Base-by-base conservation (phyloP, 2,113 vertebrate genomes). In the Triplophysa dalaica region DNA sequence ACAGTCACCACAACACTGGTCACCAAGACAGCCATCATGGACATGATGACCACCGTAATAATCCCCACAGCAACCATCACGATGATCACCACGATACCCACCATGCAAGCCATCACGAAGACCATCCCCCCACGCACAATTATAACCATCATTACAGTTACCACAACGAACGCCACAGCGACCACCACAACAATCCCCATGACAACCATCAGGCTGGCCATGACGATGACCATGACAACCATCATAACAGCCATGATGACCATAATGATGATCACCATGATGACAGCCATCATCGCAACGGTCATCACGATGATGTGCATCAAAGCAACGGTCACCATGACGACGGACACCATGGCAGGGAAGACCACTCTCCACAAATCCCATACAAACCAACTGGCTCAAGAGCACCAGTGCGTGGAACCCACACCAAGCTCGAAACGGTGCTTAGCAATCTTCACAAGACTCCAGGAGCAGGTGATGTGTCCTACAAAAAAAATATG, bases 361-460 rank as follows among this genome's bases (percentile, higher is more conserved):
- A 58, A 54, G 38, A 78, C 14, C 45, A 83, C 12, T 84, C 70
- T 1, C 85, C 86, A 0, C 81, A 75, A 11, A 81, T 77, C 22
- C 80, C 87, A 8, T 52, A 67, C 48, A 91, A 91, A 66, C 87
- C 87, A 24, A 81, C 82, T 0, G 74, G 67, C 9, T 22, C 66
- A 1, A 73, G 78, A 79, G n/a, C n/a, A 24, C 65, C 70, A 5
- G 13, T 24, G 38, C 83, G 63, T 64, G 84, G 81, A 1, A 77
- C 82, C 0, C 87, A 91, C 82, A 77, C 54, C 82, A 93, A 94
- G 50, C 84, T 93, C 81, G 91, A 93, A n/a, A 81, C 88, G 0
- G 87, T 93, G 17, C 82, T 93, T 7, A 83, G 80, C 72, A 88
- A 91, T 14, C 80, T 94, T 16, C 88, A 88, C 50, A 80, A 87